Percentiles rank a stretch among this genome's conserved stretches.
phyloP scores from a whole-genome alignment of 1,140 invertebrate genomes.

The Stenopsyche tienmushanensis region DNA sequence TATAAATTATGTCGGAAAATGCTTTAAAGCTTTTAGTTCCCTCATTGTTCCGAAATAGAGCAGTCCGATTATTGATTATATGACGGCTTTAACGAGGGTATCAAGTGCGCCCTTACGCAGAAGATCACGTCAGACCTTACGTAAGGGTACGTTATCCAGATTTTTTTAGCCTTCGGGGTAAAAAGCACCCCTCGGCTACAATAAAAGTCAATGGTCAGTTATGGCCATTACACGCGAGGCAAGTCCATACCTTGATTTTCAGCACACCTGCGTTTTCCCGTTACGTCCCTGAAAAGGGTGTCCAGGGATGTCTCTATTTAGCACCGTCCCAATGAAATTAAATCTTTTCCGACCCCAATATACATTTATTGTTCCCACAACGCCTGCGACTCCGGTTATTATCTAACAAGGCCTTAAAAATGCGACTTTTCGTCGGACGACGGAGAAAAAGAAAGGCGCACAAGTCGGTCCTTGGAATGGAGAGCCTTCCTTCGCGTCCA shows the following conservation, averaged over 20 bases:
- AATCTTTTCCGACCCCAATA: not conserved
- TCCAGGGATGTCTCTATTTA: not conserved
- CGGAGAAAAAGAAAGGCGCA: no score
- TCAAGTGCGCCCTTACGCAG: no score
- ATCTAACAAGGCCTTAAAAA: no score
- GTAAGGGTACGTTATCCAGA: not conserved
- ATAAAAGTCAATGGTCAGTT: constrained; percentile 11
- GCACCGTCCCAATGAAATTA: not conserved
- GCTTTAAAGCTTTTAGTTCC: no score
- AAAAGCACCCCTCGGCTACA: not conserved
- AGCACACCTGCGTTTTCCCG: not conserved
- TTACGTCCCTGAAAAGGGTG: not conserved
- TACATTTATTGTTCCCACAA: not conserved
- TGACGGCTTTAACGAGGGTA: no score
- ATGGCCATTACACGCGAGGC: not conserved
- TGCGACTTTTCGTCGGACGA: no score
- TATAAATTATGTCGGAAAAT: no score
- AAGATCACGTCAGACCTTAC: not conserved
- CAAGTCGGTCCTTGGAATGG: no score
- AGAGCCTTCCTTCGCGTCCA: no score
- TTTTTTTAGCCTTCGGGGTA: not conserved
- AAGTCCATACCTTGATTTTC: not conserved
- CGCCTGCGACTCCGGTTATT: no score
- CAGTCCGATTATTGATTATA: no score
- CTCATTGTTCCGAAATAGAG: no score